Conservation (phyloP, 2,888 invertebrate genomes). For the Erannis defoliaria region DNA sequence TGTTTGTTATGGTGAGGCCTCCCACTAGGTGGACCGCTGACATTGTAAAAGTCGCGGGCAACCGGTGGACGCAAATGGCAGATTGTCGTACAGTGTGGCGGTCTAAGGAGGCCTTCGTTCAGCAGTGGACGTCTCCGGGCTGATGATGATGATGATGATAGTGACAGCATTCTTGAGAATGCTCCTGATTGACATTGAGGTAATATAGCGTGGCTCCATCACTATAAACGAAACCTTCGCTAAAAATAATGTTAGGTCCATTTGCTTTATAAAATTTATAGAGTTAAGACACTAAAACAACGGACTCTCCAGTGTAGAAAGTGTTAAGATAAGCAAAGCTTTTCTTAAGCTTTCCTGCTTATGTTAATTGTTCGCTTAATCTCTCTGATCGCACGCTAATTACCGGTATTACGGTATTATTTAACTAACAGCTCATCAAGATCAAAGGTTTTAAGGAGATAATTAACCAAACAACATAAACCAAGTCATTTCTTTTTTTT, state of each 20-base stretch:
- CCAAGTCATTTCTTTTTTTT: background rate
- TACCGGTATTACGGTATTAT: constrained; percentile 1
- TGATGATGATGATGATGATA: no score
- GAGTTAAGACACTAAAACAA: background rate
- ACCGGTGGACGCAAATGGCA: no score
- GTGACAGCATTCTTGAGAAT: no score
- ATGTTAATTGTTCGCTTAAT: constrained; percentile 3
- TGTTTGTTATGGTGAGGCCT: no score
- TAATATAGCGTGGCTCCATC: no score
- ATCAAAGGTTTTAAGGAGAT: background rate
- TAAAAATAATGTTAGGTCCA: background rate
- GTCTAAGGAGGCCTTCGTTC: no score
- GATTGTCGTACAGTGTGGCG: no score
- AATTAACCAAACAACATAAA: background rate
- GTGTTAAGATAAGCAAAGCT: constrained; percentile 5
- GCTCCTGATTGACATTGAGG: no score
- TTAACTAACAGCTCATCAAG: background rate
- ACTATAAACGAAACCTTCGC: no score
- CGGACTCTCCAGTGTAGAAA: background rate
- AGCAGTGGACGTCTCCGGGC: no score
- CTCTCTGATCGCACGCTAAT: constrained; percentile 4
- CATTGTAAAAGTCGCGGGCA: no score
- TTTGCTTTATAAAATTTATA: background rate
- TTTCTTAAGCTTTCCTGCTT: constrained; percentile 25
- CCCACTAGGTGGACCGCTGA: no score